Evolutionary conservation across 2,797 vertebrate genomes (phyloP), one percentile per base, ranked within the genome.

Genomic region (Morus bassanus): DNA sequence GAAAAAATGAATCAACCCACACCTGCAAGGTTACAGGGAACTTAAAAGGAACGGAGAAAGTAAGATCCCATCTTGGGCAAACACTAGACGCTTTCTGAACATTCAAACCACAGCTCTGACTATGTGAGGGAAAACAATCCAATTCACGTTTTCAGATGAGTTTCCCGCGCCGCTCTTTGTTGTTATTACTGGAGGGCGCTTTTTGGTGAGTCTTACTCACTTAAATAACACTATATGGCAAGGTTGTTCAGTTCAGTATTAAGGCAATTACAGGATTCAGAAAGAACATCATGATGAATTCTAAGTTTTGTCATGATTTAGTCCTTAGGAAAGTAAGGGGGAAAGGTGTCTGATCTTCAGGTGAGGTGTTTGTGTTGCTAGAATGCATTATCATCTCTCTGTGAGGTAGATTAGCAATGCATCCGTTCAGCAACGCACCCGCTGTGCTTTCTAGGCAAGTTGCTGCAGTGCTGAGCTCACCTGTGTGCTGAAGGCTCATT

Each of bases 171-270:
- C 17, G 43, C 21, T 6, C 25, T 46, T 18, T 18, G 51, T 3
- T 10, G 35, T 6, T 9, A 2, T 25, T 33, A 0, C 54, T 24
- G 45, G 5, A 11, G 39, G 57, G 31, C 2, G 28, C 30, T 17
- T 15, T 21, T 17, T 7, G 69, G 31, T 7, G 48, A 1, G 5
- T 16, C 43, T 13, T 25, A 1, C 54, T 27, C 33, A 1, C 35
- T 23, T 16, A 7, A 13, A 6, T 14, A 24, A 11, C 28, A 1
- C 35, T 1, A 0, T 10, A 4, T 1, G 2, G 45, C 31, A 4
- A 2, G 56, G 48, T 7, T 0, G 13, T 11, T 22, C 10, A 1
- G 14, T 28, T 33, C 14, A 0, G 69, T 1, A 0, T 5, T 10
- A 2, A 3, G 59, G 67, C 39, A 6, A 0, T 8, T 6, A 1